phyloP scores from a whole-genome alignment of 2,888 invertebrate genomes.

The Spisula solida region DNA sequence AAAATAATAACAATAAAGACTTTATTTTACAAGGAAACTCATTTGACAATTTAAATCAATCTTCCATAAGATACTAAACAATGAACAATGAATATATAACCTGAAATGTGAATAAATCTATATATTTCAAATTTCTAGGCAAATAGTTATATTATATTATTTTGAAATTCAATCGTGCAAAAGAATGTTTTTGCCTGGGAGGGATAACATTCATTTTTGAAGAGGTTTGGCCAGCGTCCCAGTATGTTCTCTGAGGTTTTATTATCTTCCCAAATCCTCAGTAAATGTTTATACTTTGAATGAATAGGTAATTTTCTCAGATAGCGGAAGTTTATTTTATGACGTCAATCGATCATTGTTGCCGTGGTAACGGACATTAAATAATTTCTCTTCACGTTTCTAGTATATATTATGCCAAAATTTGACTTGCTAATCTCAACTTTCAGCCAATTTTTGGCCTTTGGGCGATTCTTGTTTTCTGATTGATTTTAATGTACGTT shows the following conservation, averaged over 20 bases:
- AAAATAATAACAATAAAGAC: too few species aligned
- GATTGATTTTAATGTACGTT: conserved; percentile 3
- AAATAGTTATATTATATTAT: neutral
- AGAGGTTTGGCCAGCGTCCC: conserved; percentile 28
- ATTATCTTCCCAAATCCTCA: neutral
- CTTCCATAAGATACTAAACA: too few species aligned
- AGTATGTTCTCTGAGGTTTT: neutral
- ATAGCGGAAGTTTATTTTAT: conserved; percentile 67
- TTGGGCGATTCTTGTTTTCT: neutral
- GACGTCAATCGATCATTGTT: conserved; percentile 64
- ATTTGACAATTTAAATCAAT: too few species aligned
- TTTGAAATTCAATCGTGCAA: conserved; percentile 2
- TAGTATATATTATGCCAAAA: conserved; percentile 24
- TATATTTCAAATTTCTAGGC: conserved; percentile 3
- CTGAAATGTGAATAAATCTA: neutral
- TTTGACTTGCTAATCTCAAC: neutral
- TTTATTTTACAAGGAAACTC: too few species aligned
- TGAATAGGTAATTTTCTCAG: conserved; percentile 65
- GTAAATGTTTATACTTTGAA: conserved; percentile 55
- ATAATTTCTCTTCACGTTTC: conserved; percentile 41
- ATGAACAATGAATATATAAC: too few species aligned
- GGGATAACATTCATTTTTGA: conserved; percentile 7
- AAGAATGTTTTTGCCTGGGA: neutral
- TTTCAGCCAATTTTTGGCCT: conserved; percentile 1
- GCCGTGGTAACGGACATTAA: conserved; percentile 51